Evolutionary conservation across 2,113 vertebrate genomes (phyloP).

Genomic region (Trogon melanurus): DNA sequence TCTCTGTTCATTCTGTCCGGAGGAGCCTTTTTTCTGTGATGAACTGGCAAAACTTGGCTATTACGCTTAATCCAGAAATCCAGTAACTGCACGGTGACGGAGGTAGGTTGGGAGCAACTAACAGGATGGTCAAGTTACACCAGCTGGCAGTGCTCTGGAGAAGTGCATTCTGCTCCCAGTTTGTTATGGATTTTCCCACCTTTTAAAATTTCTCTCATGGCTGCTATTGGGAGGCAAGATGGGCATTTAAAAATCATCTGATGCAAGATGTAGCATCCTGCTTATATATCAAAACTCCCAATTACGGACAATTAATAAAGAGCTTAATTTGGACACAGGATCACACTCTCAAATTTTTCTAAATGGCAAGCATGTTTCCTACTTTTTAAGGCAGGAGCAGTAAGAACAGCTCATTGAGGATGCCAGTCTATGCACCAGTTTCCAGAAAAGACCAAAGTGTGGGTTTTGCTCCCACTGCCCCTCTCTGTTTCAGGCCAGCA

Average conservation of each 20-base stretch:
- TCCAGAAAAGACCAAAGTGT: not conserved
- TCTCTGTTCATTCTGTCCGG: not conserved
- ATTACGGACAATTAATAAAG: not conserved
- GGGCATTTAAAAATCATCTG: not conserved
- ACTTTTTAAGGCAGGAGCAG: not conserved
- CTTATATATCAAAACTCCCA: not conserved
- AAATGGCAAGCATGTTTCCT: not conserved
- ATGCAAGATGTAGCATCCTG: not conserved
- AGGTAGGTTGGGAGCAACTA: not conserved
- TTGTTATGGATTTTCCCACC: not conserved
- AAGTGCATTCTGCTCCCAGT: not conserved
- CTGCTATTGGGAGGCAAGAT: not conserved
- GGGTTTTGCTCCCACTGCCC: not conserved
- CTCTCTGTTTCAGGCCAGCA: not conserved
- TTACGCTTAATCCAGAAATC: not conserved
- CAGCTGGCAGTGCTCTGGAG: not conserved
- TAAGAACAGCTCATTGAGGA: not conserved
- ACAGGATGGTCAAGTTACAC: no score
- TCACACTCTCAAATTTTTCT: not conserved
- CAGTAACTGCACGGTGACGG: accelerated
- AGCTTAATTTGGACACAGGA: not conserved
- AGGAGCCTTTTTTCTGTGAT: not conserved
- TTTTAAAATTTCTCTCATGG: not conserved
- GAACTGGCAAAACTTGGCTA: not conserved
- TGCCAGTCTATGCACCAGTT: not conserved